phyloP scores from a whole-genome alignment of 64 coral and sea anemone genomes.

The Stylophora pistillata region DNA sequence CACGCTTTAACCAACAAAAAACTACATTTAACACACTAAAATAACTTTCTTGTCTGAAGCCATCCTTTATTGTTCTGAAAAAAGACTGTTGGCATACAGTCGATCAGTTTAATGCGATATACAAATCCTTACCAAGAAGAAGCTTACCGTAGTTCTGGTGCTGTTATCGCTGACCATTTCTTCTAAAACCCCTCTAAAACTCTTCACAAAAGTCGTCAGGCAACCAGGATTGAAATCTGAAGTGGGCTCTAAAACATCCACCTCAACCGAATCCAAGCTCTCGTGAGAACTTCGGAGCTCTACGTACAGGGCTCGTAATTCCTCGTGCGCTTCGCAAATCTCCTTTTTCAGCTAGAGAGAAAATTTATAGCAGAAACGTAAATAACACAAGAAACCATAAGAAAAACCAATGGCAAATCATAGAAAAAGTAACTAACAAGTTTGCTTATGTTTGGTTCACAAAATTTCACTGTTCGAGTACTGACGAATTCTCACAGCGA shows the following conservation, averaged over 20 bases:
- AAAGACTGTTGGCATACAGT: too few species aligned
- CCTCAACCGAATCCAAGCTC: conserved; percentile 48
- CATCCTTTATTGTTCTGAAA: too few species aligned
- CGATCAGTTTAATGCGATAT: too few species aligned
- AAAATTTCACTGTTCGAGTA: not conserved
- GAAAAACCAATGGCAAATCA: not conserved
- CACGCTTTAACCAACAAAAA: too few species aligned
- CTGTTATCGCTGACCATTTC: conserved; percentile 59
- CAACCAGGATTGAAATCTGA: conserved; percentile 63
- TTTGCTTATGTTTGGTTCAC: too few species aligned
- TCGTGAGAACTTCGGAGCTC: conserved; percentile 73
- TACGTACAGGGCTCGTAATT: conserved; percentile 67
- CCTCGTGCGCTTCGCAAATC: conserved; percentile 72
- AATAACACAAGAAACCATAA: not conserved
- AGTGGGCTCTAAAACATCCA: conserved; percentile 32
- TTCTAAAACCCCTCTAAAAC: conserved; percentile 77
- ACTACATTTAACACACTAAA: too few species aligned
- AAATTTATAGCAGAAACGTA: not conserved
- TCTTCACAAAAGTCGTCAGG: conserved; percentile 83
- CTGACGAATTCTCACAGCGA: not conserved
- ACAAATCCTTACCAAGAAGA: not conserved
- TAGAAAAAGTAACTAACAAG: too few species aligned
- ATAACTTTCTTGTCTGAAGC: too few species aligned
- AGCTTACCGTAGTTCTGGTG: conserved; percentile 8
- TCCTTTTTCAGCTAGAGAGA: conserved; percentile 70